phyloP scores from a whole-genome alignment of 2,888 invertebrate genomes.

The Synergus itoensis region DNA sequence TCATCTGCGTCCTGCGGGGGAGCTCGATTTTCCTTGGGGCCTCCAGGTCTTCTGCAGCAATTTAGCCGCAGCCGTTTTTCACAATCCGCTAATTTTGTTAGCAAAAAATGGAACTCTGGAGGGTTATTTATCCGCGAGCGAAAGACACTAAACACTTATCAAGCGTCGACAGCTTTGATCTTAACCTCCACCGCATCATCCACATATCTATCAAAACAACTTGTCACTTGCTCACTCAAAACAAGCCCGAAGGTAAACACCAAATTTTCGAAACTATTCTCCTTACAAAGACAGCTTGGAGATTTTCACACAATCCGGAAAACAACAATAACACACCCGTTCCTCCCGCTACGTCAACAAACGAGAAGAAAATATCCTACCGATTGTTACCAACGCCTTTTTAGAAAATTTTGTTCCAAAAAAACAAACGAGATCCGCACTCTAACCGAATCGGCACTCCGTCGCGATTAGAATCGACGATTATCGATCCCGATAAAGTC shows the following conservation, averaged over 20 bases:
- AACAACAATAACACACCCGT: constrained; percentile 1
- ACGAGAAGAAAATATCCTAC: not conserved
- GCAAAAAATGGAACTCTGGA: not conserved
- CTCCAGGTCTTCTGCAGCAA: constrained; percentile 66
- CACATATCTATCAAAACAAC: constrained; percentile 5
- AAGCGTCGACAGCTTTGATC: constrained; percentile 15
- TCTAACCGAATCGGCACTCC: not conserved
- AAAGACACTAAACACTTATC: constrained; percentile 22
- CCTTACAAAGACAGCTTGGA: not conserved
- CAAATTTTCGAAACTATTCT: constrained; percentile 27
- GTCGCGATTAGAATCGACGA: not conserved
- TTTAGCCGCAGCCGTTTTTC: constrained; percentile 49
- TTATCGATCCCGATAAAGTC: constrained; percentile 1
- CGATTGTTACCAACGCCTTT: not conserved
- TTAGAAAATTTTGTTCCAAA: not conserved
- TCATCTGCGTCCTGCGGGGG: constrained; percentile 76
- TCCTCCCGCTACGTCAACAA: not conserved
- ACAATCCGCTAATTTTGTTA: constrained; percentile 9
- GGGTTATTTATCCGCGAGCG: constrained; percentile 44
- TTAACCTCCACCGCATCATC: constrained; percentile 19
- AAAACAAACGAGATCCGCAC: not conserved
- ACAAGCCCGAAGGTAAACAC: constrained; percentile 27
- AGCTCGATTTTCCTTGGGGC: constrained; percentile 63
- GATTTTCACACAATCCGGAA: not conserved
- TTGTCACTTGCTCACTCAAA: constrained; percentile 27